A percentile compares a stretch with the other conserved stretches of the same genome.
Conservation (phyloP, 2,888 invertebrate genomes). For the Hydriomena furcata region DNA sequence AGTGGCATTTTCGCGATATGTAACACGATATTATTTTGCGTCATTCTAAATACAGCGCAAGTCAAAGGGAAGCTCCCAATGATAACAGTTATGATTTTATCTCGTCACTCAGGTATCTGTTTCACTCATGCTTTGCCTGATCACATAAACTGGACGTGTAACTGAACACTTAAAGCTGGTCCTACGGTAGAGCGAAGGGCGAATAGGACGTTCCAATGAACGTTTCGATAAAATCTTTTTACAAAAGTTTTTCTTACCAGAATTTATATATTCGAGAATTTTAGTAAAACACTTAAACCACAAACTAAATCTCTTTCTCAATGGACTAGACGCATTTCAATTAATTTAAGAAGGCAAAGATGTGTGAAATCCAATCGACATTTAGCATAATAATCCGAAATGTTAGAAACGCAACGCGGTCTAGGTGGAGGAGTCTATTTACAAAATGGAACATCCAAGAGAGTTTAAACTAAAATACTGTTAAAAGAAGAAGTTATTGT, state of each 20-base stretch:
- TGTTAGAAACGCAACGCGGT: conserved; percentile 48
- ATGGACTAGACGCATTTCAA: conserved; percentile 80
- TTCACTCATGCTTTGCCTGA: conserved; percentile 79
- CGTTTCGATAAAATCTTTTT: conserved; percentile 59
- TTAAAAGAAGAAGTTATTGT: conserved; percentile 60
- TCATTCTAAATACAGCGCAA: conserved; percentile 43
- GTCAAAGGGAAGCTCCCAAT: conserved; percentile 27
- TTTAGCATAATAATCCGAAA: conserved; percentile 57
- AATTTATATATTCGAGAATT: conserved; percentile 56
- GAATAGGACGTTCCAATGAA: conserved; percentile 53
- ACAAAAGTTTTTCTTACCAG: conserved; percentile 60
- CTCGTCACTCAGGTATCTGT: conserved; percentile 68
- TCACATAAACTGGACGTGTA: conserved; percentile 78
- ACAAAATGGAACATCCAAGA: conserved; percentile 64
- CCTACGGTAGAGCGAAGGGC: conserved; percentile 59
- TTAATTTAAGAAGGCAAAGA: conserved; percentile 81
- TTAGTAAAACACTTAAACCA: conserved; percentile 67
- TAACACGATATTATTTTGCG: conserved; percentile 53
- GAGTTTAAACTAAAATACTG: conserved; percentile 77
- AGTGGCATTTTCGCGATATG: conserved; percentile 59
- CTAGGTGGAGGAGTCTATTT: conserved; percentile 57
- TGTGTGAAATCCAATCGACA: conserved; percentile 74
- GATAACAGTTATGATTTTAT: conserved; percentile 29
- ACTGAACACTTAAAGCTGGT: conserved; percentile 78
- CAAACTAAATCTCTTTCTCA: conserved; percentile 79